Evolutionary conservation across 2,888 invertebrate genomes (phyloP), one percentile per base, ranked within the genome.

Genomic region (Colletes collaris): DNA sequence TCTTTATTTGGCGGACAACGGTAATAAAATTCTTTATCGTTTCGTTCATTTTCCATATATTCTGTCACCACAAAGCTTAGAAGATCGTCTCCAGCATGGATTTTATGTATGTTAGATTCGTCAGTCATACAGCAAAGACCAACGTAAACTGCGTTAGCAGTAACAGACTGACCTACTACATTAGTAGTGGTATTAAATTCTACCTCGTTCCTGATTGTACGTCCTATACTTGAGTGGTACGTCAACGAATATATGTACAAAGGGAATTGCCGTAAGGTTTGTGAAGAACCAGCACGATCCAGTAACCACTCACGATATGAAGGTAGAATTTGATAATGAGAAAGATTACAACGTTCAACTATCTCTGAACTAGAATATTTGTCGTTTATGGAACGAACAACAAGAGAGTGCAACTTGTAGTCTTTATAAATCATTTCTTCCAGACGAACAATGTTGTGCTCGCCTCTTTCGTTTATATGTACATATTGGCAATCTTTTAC

Each of bases 261-360:
- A 4, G 77, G 75, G 8, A 75, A 77, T 19, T 77, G 75, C 44
- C 0, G 13, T 27, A 77, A 53, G 6, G 27, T 27, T 27, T 2
- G 27, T 27, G 27, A 2, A 27, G 27, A 27, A 27, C 27, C 27
- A 27, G 27, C 27, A 27, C 1, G 27, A 27, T 27, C 27, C 27
- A 37, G 0, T 8, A 76, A 16, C 77, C 77, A 77, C 0, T 0
- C 4, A 16, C 77, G 77, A 53, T 67, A 68, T 0, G 68, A 63
- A 16, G 77, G 68, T 19, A 75, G 6, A 53, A 75, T 27, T 5
- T 77, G 77, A 49, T 75, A 75, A 40, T 64, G 64, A 77, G 53
- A 68, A 19, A 77, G 40, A 0, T 4, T 0, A 5, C 4, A 1
- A 7, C 16, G 56, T 2, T 0, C 0, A n/a, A 68, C 53, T 0